Evolutionary conservation across 37 sponge, comb jelly and placozoan genomes (phyloP), one percentile per base, ranked within the genome.

Genomic region (Crambe crambe): DNA sequence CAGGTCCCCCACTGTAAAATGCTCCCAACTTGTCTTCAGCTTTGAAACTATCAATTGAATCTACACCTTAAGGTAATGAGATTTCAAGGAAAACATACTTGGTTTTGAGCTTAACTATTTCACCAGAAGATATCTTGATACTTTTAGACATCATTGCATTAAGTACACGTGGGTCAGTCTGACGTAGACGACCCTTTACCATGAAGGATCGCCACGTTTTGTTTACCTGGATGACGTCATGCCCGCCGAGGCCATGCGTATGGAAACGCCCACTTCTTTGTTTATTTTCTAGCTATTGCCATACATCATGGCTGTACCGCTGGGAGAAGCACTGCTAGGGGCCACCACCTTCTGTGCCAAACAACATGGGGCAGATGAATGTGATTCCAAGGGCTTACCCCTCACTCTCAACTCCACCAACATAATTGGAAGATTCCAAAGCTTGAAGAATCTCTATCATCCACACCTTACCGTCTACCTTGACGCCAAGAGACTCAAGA

Each of bases 301-400:
- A 12, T 6, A 47, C 51, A 47, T 15, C 5, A 73, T 56, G 58
- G 76, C 51, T 42, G 3, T 77, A 22, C 75, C 74, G 10, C 43
- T 94, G 32, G 91, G 91, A 1, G 51, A 57, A 0, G 73, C 91
- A 21, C 56, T 57, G 20, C 68, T 97, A 34, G 97, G 93, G 2
- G 95, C 84, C 30, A 61, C 42, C 32, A 82, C 95, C 34, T 94
- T 97, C 83, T 89, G 87, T 34, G 94, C 88, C 27, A 71, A 82
- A 34, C 79, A 86, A n/a, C 89, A 88, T 61, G 82, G 78, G 0
- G 72, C 80, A 15, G 91, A 97, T 39, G 88, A 89, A 35, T 91
- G 92, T 85, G 92, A 93, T 39, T 60, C 67, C 32, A 89, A 88
- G 57, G 99, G 99, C 3, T 91, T 98, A 1, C 96, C 99, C 47